Evolutionary conservation across 2,113 vertebrate species (phyloP).

Genomic region (Hippopotamus amphibius): DNA sequence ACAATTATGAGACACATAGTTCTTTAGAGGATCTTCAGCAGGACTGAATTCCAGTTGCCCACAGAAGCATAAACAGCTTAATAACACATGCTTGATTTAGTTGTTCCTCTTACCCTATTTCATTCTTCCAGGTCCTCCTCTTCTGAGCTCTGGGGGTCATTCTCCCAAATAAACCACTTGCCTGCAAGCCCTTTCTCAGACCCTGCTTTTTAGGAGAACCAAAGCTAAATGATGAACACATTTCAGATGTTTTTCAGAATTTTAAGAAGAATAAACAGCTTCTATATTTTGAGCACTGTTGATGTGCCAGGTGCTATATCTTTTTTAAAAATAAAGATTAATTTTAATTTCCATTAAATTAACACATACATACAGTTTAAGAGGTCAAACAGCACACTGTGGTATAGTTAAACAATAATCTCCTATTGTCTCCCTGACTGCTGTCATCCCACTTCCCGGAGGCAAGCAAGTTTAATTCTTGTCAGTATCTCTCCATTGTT

Average conservation of each 20-base stretch:
- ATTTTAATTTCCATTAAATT: not conserved
- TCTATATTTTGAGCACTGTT: not conserved
- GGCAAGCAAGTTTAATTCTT: not conserved
- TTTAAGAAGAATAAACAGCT: not conserved
- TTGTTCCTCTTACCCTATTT: not conserved
- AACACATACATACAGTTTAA: not conserved
- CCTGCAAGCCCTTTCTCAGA: not conserved
- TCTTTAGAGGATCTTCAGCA: not conserved
- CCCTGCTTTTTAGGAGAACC: not conserved
- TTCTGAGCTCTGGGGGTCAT: not conserved
- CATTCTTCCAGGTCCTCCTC: not conserved
- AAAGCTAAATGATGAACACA: not conserved
- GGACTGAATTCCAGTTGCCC: not conserved
- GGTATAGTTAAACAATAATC: not conserved
- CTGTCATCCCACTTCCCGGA: not conserved
- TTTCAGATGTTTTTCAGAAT: not conserved
- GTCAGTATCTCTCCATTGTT: not conserved
- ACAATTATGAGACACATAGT: not conserved
- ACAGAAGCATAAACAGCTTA: not conserved
- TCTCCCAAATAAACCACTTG: not conserved
- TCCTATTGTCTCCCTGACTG: not conserved
- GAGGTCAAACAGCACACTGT: not conserved
- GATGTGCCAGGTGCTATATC: not conserved
- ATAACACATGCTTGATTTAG: not conserved
- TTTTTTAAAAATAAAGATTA: constrained; percentile 21